Conservation (phyloP, 2,888 invertebrate species). For the Cheilosia vernalis region DNA sequence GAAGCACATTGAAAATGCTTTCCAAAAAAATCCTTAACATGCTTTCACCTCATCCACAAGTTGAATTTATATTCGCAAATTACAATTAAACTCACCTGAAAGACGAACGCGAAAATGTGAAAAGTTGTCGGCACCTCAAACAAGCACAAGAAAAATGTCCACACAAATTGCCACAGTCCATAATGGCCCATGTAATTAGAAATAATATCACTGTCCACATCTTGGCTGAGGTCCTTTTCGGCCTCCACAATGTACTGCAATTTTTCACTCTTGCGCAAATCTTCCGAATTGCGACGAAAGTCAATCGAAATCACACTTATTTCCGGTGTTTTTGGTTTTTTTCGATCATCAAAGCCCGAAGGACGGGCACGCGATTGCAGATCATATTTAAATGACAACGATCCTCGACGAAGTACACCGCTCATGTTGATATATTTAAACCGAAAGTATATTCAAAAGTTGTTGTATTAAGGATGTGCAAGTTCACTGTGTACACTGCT, state of each 20-base stretch:
- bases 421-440: constrained; percentile 77
- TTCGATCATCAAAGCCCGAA: constrained; percentile 66
- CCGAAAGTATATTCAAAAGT: not conserved
- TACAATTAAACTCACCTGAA: constrained; percentile 81
- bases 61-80: not conserved
- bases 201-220: constrained; percentile 84
- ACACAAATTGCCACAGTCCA: constrained; percentile 86
- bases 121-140: constrained; percentile 87
- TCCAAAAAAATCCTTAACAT: not conserved
- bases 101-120: constrained; percentile 87
- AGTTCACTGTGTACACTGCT: constrained; percentile 7
- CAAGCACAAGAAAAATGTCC: constrained; percentile 85
- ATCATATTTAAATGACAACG: constrained; percentile 79
- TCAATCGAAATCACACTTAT: constrained; percentile 81
- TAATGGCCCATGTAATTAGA: constrained; percentile 86
- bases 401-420: constrained; percentile 81
- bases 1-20: not conserved
- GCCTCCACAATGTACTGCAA: not conserved
- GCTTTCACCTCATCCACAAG: not conserved
- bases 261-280: constrained; percentile 79
- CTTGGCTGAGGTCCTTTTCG: constrained; percentile 78
- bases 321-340: constrained; percentile 80
- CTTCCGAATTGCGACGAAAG: constrained; percentile 81
- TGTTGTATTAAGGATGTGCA: not conserved
- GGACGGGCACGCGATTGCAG: constrained; percentile 38